These are phyloP conservation scores for Amphipyra tragopoginis DNA, from an alignment of 2,888 invertebrate species.

Conservation along the genomic window DNA sequence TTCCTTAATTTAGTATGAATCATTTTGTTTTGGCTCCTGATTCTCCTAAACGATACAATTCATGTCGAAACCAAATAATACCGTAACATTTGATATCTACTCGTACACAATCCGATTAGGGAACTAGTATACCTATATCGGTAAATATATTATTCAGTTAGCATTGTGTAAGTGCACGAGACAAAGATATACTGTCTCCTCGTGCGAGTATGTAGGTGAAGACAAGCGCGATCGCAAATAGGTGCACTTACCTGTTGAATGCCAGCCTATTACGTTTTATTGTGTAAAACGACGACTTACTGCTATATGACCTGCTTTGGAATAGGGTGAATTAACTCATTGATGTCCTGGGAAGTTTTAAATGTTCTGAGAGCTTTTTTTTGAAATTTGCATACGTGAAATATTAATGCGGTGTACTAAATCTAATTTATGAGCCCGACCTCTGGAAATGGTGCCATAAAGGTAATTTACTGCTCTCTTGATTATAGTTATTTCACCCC, in stretches of 20 bases:
- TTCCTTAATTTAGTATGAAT: too few species aligned
- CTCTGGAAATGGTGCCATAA: conserved; percentile 25
- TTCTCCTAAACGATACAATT: too few species aligned
- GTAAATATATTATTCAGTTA: conserved; percentile 39
- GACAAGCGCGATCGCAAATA: conserved; percentile 24
- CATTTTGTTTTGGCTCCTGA: too few species aligned
- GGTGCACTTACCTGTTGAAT: conserved; percentile 60
- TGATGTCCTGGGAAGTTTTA: background rate
- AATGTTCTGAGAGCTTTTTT: conserved; percentile 6
- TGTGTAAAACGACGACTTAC: conserved; percentile 7
- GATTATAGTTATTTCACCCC: conserved; percentile 30
- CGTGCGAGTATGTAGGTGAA: conserved; percentile 6
- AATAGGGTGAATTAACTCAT: conserved; percentile 15
- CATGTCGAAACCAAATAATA: conserved; percentile 8
- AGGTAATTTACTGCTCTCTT: conserved; percentile 32
- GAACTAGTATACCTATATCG: background rate
- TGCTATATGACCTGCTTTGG: conserved; percentile 1
- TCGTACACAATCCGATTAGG: conserved; percentile 39
- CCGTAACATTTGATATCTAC: conserved; percentile 8
- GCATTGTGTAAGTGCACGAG: conserved; percentile 36
- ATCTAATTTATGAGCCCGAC: conserved; percentile 15
- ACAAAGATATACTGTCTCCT: conserved; percentile 30
- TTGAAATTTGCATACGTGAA: background rate
- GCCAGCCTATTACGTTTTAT: conserved; percentile 31
- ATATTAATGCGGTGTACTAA: background rate